phyloP scores from a whole-genome alignment of 2,113 vertebrate genomes.

The Sinocyclocheilus maitianheensis region DNA sequence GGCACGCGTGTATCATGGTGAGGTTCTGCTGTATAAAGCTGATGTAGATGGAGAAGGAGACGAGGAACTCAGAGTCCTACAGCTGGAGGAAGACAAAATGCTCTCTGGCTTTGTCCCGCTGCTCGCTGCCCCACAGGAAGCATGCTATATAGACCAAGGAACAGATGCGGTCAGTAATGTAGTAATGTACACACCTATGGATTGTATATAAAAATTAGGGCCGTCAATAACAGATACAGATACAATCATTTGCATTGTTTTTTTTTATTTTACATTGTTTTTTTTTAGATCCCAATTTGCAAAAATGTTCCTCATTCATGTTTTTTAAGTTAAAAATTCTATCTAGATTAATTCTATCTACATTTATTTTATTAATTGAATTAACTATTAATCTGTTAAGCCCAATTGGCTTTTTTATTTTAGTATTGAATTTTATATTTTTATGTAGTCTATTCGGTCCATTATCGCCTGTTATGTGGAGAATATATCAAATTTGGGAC shows the following conservation, averaged over 20 bases:
- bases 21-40: conserved; percentile 91
- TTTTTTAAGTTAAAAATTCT: too few species aligned
- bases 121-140: conserved; percentile 94
- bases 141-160: conserved; percentile 93
- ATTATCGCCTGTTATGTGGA: too few species aligned
- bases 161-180: conserved; percentile 81
- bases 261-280: too few species aligned
- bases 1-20: conserved; percentile 91
- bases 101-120: conserved; percentile 96
- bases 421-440: too few species aligned
- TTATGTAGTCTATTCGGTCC: too few species aligned
- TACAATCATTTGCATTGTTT: background rate
- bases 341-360: too few species aligned
- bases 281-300: too few species aligned
- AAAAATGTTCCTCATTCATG: too few species aligned
- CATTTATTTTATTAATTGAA: too few species aligned
- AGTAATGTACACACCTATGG: background rate
- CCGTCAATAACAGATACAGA: background rate
- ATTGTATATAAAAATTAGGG: background rate
- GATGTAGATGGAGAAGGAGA: conserved; percentile 82
- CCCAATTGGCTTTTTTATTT: too few species aligned
- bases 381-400: too few species aligned
- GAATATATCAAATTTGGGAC: too few species aligned
- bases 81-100: conserved; percentile 92
- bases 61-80: conserved; percentile 91